These are phyloP conservation scores for Cheilosia variabilis DNA, from an alignment of 2,888 invertebrate species.

Conservation along the genomic window DNA sequence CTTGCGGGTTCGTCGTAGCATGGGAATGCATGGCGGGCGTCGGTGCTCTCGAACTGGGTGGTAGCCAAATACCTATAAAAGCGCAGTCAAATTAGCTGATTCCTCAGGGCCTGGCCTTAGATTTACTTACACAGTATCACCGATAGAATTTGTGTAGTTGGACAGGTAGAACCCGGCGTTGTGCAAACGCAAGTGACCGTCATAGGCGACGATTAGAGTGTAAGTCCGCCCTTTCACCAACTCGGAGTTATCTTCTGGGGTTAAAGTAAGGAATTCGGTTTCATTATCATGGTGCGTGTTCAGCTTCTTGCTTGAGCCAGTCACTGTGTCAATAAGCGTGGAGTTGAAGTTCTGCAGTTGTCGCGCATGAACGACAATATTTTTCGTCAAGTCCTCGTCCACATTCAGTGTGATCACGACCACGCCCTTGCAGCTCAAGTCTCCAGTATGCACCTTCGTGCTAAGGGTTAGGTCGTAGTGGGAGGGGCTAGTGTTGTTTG, in stretches of 20 bases:
- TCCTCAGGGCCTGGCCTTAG: conserved; percentile 77
- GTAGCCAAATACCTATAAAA: conserved; percentile 84
- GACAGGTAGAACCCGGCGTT: conserved; percentile 87
- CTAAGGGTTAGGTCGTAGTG: conserved; percentile 85
- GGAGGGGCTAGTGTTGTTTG: conserved; percentile 84
- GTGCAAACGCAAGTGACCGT: conserved; percentile 85
- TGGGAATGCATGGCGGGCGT: conserved; percentile 87
- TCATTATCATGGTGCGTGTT: neutral
- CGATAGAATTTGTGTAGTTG: conserved; percentile 81
- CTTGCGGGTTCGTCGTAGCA: conserved; percentile 89
- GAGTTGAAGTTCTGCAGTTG: conserved; percentile 35
- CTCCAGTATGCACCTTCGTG: conserved; percentile 82
- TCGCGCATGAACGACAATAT: conserved; percentile 80
- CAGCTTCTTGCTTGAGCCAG: neutral
- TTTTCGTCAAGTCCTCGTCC: conserved; percentile 82
- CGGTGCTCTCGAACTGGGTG: conserved; percentile 87
- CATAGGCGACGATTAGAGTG: conserved; percentile 84
- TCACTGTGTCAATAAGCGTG: neutral
- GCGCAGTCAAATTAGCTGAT: neutral
- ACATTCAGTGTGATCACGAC: conserved; percentile 84
- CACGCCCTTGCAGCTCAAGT: conserved; percentile 82
- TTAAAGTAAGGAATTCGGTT: conserved; percentile 47
- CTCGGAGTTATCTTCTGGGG: conserved; percentile 29
- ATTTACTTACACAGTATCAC: conserved; percentile 69
- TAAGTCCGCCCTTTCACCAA: conserved; percentile 79